Base-by-base conservation (phyloP, 2,113 vertebrate genomes). In the Sturnus vulgaris region DNA sequence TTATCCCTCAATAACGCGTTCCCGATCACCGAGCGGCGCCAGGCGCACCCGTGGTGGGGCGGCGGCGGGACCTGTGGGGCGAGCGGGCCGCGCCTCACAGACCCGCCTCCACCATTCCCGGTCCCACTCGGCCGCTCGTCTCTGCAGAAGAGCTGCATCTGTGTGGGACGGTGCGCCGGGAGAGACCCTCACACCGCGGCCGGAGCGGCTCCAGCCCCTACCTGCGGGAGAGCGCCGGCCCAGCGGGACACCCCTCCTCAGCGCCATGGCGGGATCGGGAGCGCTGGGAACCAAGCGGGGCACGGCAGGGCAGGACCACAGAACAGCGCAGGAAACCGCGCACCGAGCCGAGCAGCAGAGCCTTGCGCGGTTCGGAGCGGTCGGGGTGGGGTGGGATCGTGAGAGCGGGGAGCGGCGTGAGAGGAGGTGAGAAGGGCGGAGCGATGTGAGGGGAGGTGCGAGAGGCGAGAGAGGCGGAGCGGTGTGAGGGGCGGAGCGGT, bases 341-440 rank as follows among this genome's bases (percentile, higher is more conserved):
- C n/a, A 47, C 30, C 4, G 2, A 8, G 6, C 5, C 21, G 9
- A 49, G 3, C 17, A 2, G 14, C 42, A 6, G 35, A 21, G 30
- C 7, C 42, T 2, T 15, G 9, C 1, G 17, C 17, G 6, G 16
- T 1, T 10, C 35, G n/a, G 5, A 11, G 23, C 2, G 10, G 5
- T 1, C 33, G 21, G 20, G 12, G 10, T 20, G 35, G 1, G 5
- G 33, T 7, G 5, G 8, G 6, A 52, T 15, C 24, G 14, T 50
- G 24, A 50, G 24, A 8, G 56, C 8, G 8, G 8, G 11, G 25
- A 37, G 55, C 20, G 39, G 39, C 12, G 13, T 40, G 39, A 72
- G 31, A 23, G 25, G 33, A 8, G 18, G 25, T 28, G 25, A 12
- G 12, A 37, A 18, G 10, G 50, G 18, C 15, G 12, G 25, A 40